A percentile compares a stretch with the other conserved stretches of the same genome.
Conservation (phyloP, 2,888 invertebrate genomes). For the Lasiommata megera region DNA sequence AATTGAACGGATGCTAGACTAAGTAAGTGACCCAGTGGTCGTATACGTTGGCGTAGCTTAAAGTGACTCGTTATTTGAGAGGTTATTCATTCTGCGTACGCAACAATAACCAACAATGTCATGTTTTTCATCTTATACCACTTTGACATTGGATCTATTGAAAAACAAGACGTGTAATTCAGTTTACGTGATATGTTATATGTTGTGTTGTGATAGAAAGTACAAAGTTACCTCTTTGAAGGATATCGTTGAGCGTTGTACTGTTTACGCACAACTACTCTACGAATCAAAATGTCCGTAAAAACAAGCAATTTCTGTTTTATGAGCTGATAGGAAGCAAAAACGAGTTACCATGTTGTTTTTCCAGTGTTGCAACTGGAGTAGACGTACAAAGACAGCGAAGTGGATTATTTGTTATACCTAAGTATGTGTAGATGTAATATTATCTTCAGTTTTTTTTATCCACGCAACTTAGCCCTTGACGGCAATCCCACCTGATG, state of each 20-base stretch:
- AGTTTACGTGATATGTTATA: not conserved
- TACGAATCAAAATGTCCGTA: not conserved
- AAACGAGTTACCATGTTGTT: too few relatives aligned
- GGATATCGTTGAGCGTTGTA: not conserved
- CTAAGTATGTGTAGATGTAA: too few relatives aligned
- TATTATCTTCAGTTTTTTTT: too few relatives aligned
- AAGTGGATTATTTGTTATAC: too few relatives aligned
- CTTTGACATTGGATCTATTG: slow-evolving; percentile 12
- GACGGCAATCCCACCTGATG: too few relatives aligned
- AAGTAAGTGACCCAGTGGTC: not conserved
- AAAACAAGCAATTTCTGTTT: too few relatives aligned
- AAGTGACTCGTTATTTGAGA: not conserved
- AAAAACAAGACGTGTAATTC: slow-evolving; percentile 6
- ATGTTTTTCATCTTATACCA: slow-evolving; percentile 3
- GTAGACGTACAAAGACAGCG: too few relatives aligned
- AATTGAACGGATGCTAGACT: not conserved
- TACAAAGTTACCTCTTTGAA: not conserved
- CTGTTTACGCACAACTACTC: not conserved
- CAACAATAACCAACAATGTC: slow-evolving; percentile 1
- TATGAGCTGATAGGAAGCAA: too few relatives aligned
- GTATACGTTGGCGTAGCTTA: not conserved
- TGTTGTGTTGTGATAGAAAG: not conserved
- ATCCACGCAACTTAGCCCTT: too few relatives aligned
- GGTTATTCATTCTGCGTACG: not conserved
- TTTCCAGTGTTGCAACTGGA: too few relatives aligned